Conservation (phyloP, 2,888 invertebrate species). For the Branchipolynoe longqiensis region DNA sequence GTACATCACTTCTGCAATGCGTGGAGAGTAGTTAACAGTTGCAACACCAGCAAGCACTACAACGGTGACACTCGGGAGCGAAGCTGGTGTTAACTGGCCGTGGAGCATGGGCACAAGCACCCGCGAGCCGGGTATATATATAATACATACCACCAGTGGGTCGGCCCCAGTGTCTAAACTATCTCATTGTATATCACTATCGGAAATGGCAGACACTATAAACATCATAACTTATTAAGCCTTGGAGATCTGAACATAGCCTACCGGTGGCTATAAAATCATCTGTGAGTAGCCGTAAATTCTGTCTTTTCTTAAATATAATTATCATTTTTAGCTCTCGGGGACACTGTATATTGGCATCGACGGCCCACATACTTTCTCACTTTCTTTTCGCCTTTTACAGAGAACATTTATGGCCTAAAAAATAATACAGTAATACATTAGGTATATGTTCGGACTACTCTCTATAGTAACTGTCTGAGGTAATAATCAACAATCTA, state of each 20-base stretch:
- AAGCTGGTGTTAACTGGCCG: too few relatives aligned
- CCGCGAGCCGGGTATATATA: not conserved
- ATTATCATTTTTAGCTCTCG: conserved; percentile 35
- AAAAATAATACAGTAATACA: conserved; percentile 44
- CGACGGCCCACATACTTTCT: not conserved
- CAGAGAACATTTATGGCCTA: conserved; percentile 31
- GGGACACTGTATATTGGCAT: conserved; percentile 5
- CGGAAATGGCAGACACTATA: conserved; percentile 32
- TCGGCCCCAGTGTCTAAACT: conserved; percentile 10
- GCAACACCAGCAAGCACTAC: too few relatives aligned
- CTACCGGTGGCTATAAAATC: conserved; percentile 28
- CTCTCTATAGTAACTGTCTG: conserved; percentile 49
- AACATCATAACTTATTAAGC: conserved; percentile 35
- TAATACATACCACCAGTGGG: conserved; percentile 19
- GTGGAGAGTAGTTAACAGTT: too few relatives aligned
- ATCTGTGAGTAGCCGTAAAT: conserved; percentile 21
- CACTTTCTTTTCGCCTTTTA: conserved; percentile 7
- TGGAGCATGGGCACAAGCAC: too few relatives aligned
- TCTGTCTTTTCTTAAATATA: conserved; percentile 28
- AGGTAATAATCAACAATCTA: conserved; percentile 51
- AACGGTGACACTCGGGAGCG: too few relatives aligned
- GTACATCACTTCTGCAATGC: too few relatives aligned
- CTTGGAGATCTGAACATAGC: conserved; percentile 50
- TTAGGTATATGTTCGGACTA: conserved; percentile 43
- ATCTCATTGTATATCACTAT: conserved; percentile 36